phyloP scores from a whole-genome alignment of 1,140 invertebrate genomes.

The Cotesia glomerata region DNA sequence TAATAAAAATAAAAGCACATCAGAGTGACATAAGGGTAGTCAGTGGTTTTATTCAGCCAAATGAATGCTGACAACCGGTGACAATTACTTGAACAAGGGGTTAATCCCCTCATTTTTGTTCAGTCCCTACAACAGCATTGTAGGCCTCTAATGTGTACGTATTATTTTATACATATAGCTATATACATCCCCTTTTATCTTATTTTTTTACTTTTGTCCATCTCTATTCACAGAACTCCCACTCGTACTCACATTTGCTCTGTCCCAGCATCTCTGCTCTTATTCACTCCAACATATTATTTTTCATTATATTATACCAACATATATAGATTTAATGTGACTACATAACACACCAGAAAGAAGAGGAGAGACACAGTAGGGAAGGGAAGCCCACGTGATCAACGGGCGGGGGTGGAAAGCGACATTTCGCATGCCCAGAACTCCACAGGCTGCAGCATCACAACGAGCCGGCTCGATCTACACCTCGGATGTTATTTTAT shows the following conservation, averaged over 20 bases:
- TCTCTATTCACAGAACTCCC: background rate
- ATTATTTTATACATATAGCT: slow-evolving; percentile 1
- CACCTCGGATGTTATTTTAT: slow-evolving; percentile 1
- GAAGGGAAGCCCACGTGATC: slow-evolving; percentile 51
- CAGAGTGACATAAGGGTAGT: slow-evolving; percentile 19
- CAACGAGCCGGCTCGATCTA: slow-evolving; percentile 19
- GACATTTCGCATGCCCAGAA: slow-evolving; percentile 61
- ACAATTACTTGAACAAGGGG: slow-evolving; percentile 44
- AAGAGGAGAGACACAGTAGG: slow-evolving; percentile 19
- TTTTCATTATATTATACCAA: background rate
- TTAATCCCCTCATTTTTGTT: slow-evolving; percentile 3
- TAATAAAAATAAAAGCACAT: background rate
- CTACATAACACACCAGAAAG: background rate
- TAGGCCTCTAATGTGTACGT: background rate
- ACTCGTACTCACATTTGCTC: too few species aligned
- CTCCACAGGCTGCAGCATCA: slow-evolving; percentile 53
- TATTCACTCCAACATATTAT: slow-evolving; percentile 9
- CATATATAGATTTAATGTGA: background rate
- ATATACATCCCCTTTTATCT: slow-evolving; percentile 16
- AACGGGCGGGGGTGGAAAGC: slow-evolving; percentile 56
- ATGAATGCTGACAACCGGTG: slow-evolving; percentile 42
- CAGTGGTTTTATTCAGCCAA: slow-evolving; percentile 39
- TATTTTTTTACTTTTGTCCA: background rate
- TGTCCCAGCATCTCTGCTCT: background rate
- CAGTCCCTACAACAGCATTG: background rate